Evolutionary conservation across 2,797 vertebrate genomes (phyloP).

Genomic region (Phylloscopus collybita): DNA sequence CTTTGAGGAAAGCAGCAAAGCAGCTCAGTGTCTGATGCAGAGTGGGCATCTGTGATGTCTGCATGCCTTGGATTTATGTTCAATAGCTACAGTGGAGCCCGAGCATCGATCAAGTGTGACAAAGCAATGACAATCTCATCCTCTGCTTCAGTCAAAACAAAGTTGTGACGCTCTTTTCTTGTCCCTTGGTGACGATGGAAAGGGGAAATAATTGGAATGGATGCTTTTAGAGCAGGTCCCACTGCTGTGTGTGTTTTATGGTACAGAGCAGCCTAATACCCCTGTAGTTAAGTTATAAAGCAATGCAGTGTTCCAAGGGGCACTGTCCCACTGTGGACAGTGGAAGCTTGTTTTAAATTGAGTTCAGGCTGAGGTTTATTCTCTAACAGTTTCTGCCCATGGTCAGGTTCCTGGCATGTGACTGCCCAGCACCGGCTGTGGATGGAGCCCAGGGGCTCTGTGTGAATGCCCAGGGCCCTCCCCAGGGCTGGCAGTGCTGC

Average conservation of each 20-base stretch:
- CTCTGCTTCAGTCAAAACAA: not conserved
- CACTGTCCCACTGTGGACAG: not conserved
- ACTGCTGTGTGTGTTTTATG: not conserved
- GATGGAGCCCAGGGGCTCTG: not conserved
- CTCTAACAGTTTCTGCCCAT: not conserved
- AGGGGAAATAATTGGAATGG: not conserved
- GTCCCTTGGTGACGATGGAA: not conserved
- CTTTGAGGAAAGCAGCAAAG: not conserved
- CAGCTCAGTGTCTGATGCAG: not conserved
- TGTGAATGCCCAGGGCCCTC: not conserved
- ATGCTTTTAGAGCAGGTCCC: not conserved
- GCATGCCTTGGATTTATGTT: not conserved
- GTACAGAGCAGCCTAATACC: not conserved
- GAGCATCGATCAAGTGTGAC: not conserved
- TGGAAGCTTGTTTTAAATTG: not conserved
- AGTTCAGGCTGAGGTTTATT: not conserved
- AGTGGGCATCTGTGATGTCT: not conserved
- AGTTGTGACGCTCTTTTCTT: constrained; percentile 28
- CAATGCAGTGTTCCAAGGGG: not conserved
- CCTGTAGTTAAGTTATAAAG: not conserved
- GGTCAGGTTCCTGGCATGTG: not conserved
- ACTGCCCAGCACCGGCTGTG: not conserved
- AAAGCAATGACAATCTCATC: not conserved
- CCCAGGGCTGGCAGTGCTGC: not conserved
- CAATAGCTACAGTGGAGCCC: not conserved